These are phyloP conservation scores for Muricea muricata DNA, from an alignment of 92 coral and sea anemone genomes.

Conservation along the genomic window DNA sequence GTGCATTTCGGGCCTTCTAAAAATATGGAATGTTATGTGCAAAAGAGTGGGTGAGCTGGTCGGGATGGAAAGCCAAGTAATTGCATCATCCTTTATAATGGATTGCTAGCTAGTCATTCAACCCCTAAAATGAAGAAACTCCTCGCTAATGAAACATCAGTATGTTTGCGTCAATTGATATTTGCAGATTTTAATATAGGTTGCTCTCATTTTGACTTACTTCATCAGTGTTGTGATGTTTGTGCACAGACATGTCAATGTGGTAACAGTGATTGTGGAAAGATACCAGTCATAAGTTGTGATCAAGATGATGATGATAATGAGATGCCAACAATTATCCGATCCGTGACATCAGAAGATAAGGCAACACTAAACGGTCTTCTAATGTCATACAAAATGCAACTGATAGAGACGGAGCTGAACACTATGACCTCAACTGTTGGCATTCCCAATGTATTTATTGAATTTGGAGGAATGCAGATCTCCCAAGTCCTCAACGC, in stretches of 20 bases:
- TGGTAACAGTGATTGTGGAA: neutral
- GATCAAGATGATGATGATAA: neutral
- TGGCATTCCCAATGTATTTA: constrained; percentile 22
- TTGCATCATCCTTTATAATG: neutral
- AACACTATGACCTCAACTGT: neutral
- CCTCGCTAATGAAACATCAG: neutral
- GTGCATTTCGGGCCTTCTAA: neutral
- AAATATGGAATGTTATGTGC: neutral
- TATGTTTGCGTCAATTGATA: neutral
- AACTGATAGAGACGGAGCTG: constrained; percentile 1
- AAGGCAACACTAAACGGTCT: neutral
- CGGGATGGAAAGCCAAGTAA: neutral
- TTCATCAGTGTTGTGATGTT: neutral
- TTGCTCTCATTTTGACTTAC: neutral
- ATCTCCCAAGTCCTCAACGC: constrained; percentile 4
- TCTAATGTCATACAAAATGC: neutral
- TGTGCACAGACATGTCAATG: neutral
- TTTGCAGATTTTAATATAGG: neutral
- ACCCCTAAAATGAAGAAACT: neutral
- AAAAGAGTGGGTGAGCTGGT: neutral
- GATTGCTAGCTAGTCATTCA: neutral
- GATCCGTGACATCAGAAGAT: neutral
- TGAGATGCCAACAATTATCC: neutral
- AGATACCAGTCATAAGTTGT: neutral
- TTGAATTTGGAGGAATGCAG: constrained; percentile 5